Conservation (phyloP, 2,797 vertebrate genomes). For the Alauda arvensis region DNA sequence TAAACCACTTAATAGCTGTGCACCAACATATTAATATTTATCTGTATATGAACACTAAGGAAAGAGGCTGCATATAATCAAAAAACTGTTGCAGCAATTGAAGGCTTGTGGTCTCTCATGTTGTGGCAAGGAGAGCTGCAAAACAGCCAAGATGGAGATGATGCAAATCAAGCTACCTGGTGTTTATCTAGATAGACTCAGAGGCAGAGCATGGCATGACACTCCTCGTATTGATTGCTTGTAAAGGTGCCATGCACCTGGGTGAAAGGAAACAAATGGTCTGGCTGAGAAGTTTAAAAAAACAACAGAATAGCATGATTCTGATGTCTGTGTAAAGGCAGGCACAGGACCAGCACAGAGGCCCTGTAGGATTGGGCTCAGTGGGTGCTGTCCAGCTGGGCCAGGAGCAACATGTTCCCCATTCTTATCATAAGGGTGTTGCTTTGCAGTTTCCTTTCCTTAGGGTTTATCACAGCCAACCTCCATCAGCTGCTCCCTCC, state of each 20-base stretch:
- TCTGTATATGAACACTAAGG: background rate
- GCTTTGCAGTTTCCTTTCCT: background rate
- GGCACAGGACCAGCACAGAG: background rate
- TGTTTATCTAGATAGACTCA: background rate
- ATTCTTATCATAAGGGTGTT: background rate
- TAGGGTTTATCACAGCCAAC: background rate
- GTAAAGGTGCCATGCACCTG: background rate
- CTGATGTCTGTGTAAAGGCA: rapidly evolving
- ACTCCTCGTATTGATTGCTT: background rate
- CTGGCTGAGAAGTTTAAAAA: background rate
- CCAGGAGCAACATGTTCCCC: background rate
- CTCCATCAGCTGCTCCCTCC: background rate
- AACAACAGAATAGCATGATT: rapidly evolving
- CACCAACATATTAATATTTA: background rate
- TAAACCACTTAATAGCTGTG: background rate
- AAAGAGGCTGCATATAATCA: background rate
- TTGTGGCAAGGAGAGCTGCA: background rate
- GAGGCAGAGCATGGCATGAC: background rate
- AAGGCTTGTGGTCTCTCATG: background rate
- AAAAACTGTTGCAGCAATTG: background rate
- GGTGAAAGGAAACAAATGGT: rapidly evolving
- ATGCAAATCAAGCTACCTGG: background rate
- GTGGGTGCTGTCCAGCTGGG: background rate
- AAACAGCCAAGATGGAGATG: background rate
- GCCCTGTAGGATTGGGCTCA: rapidly evolving